Evolutionary conservation across 2,888 invertebrate species (phyloP), one percentile per base, ranked within the genome.

Genomic region (Agrenia bidenticulata): DNA sequence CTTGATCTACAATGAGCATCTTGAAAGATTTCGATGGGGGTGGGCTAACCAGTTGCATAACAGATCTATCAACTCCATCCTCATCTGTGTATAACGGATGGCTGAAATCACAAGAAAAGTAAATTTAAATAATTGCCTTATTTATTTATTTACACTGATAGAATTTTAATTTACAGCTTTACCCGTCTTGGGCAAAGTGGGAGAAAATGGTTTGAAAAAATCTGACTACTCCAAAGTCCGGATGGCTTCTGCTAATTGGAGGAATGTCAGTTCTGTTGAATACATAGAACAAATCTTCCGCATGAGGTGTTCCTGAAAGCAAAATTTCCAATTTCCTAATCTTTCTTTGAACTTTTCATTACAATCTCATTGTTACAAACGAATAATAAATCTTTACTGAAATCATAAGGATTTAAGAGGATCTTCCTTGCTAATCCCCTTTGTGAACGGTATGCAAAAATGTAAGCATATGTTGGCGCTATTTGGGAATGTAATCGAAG

Each of bases 381-480:
- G 4, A 32, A 32, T 32, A 32, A 32, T 32, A 32, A 32, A 32
- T 32, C 4, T 32, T 32, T 55, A 50, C 68, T 66, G 50, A 66
- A 69, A 13, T 69, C 69, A 23, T 41, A 63, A 2, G 69, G 66
- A 39, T 69, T 69, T 21, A 69, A 24, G 11, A 57, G 17, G n/a
- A 69, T 26, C 42, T 66, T 65, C 53, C 51, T 63, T 1, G 69
- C 69, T 54, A 63, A 69, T 11, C 69, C 69, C 15, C 65, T 39
- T 26, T 45, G 63, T 32, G 65, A 63, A 17, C 66, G 24, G 54
- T 69, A 69, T 11, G 59, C 57, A 51, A 65, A 69, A 23, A 51
- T 63, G 17, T 66, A 65, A 11, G 69, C 61, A 19, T 66, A 69
- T 4, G 69, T 69, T 13, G 69, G 69, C 7, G 69, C 69, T 4